Conservation (phyloP, 2,797 vertebrate species). For the Furcifer pardalis region DNA sequence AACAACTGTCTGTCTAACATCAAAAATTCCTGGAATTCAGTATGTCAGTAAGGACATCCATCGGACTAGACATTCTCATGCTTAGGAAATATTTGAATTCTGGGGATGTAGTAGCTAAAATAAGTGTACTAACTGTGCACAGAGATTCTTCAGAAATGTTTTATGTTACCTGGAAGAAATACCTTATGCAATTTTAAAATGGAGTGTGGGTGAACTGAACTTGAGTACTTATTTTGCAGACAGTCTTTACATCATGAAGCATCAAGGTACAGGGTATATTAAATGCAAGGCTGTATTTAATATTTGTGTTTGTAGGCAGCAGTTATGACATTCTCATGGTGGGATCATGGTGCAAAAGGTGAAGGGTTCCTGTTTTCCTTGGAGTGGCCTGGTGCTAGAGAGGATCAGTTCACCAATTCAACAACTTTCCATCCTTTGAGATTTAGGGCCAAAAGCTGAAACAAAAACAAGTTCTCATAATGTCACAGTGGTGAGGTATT, state of each 20-base stretch:
- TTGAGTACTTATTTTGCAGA: too few relatives aligned
- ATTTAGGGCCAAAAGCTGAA: too few relatives aligned
- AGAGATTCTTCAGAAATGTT: conserved; percentile 56
- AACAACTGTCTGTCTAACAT: conserved; percentile 22
- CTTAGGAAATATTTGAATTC: conserved; percentile 25
- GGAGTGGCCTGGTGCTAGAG: background rate
- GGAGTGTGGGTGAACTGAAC: too few relatives aligned
- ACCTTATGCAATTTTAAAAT: conserved; percentile 22
- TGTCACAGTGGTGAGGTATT: too few relatives aligned
- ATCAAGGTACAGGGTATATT: background rate
- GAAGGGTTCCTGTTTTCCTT: background rate
- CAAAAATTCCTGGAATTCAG: conserved; percentile 14
- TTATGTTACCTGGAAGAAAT: conserved; percentile 54
- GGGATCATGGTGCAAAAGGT: background rate
- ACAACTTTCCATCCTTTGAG: too few relatives aligned
- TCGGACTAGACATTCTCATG: conserved; percentile 17
- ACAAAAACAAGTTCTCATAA: too few relatives aligned
- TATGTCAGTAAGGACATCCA: conserved; percentile 22
- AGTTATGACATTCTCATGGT: too few relatives aligned
- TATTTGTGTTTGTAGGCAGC: background rate
- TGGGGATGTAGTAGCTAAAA: conserved; percentile 33
- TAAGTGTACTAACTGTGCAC: conserved; percentile 8
- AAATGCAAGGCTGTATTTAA: background rate
- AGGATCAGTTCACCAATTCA: too few relatives aligned
- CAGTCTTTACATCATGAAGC: background rate